Evolutionary conservation across 2,113 vertebrate species (phyloP).

Genomic region (Bothrops jararaca): DNA sequence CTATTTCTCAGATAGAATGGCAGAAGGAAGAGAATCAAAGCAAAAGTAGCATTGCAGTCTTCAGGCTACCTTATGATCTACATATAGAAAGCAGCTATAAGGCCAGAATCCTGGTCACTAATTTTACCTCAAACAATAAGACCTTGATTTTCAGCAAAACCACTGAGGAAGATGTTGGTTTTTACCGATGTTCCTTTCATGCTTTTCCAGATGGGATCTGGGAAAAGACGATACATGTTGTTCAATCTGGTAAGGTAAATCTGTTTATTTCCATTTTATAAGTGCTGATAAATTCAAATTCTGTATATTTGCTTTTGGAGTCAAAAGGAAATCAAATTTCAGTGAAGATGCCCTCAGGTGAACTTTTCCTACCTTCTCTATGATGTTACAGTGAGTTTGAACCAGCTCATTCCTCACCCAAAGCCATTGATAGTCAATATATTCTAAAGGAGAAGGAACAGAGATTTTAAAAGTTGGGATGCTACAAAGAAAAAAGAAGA

Average conservation of each 20-base stretch:
- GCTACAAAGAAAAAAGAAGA: not conserved
- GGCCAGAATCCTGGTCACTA: slow-evolving; percentile 71
- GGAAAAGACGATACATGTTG: slow-evolving; percentile 68
- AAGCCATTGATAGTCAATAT: not conserved
- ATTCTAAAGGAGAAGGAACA: not conserved
- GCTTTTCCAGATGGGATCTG: slow-evolving; percentile 74
- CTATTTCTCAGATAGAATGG: slow-evolving; percentile 77
- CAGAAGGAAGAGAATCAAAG: slow-evolving; percentile 56
- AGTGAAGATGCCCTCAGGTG: not conserved
- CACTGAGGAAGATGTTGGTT: slow-evolving; percentile 69
- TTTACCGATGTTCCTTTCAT: slow-evolving; percentile 73
- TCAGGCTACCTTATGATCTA: slow-evolving; percentile 59
- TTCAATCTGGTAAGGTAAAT: slow-evolving; percentile 64
- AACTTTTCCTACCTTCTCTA: not conserved
- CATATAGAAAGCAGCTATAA: slow-evolving; percentile 54
- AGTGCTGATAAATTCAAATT: not conserved
- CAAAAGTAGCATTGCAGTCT: slow-evolving; percentile 66
- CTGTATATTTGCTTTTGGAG: not conserved
- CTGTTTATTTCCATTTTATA: not conserved
- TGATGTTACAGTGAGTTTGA: not conserved
- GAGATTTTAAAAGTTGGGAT: not conserved
- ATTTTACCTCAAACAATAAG: slow-evolving; percentile 56
- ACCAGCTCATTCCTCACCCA: not conserved
- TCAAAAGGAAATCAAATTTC: not conserved
- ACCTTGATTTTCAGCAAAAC: slow-evolving; percentile 74